Evolutionary conservation across 1,140 invertebrate species (phyloP).

Genomic region (Euglossa dilemma): DNA sequence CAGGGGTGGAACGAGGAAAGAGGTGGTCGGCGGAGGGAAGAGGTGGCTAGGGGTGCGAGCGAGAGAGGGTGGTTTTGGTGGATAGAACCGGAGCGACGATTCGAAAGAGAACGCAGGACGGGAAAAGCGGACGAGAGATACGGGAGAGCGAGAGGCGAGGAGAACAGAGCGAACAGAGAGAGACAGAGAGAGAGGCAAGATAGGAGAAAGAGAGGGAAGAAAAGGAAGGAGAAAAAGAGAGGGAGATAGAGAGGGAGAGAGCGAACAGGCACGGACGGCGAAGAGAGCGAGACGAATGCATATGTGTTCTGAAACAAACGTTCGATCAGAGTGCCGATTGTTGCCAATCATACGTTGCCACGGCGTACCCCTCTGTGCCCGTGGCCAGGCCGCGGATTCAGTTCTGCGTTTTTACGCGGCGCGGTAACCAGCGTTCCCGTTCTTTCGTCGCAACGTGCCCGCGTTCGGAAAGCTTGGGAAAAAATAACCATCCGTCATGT

Average conservation of each 20-base stretch:
- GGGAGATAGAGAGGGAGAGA: conserved; percentile 43
- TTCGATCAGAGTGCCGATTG: conserved; percentile 82
- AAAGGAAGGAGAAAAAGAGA: conserved; percentile 46
- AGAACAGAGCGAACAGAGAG: no score
- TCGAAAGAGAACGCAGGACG: conserved; percentile 41
- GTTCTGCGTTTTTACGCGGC: conserved; percentile 80
- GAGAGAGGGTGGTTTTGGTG: conserved; percentile 20
- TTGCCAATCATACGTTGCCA: conserved; percentile 81
- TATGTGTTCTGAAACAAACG: conserved; percentile 79
- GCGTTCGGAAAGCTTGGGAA: conserved; percentile 15
- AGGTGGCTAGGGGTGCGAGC: not conserved
- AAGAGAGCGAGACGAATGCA: conserved; percentile 66
- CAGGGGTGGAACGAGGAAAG: conserved; percentile 46
- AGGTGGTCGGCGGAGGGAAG: conserved; percentile 12
- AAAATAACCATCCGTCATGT: not conserved
- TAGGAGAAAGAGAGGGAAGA: conserved; percentile 23
- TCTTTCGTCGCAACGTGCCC: conserved; percentile 6
- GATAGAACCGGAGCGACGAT: conserved; percentile 33
- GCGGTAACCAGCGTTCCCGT: conserved; percentile 69
- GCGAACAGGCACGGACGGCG: conserved; percentile 34
- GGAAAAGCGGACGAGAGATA: conserved; percentile 14
- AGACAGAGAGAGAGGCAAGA: conserved; percentile 15
- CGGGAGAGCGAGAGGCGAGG: conserved; percentile 19
- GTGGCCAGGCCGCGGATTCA: conserved; percentile 75
- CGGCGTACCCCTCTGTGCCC: conserved; percentile 72